phyloP scores from a whole-genome alignment of 2,797 vertebrate genomes.

The Delichon dasypus region DNA sequence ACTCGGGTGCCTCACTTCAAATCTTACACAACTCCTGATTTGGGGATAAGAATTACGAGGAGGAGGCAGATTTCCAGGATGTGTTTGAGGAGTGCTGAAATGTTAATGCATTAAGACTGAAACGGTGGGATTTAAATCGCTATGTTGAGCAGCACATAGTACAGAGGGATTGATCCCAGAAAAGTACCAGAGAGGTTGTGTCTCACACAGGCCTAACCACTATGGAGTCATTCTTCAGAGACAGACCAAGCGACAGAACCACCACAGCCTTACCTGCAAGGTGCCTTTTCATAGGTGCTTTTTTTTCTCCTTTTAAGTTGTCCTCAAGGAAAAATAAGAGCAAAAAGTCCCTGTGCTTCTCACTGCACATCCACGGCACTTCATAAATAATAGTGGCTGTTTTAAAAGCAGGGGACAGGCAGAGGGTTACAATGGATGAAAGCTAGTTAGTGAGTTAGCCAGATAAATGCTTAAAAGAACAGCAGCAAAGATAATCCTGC shows the following conservation, averaged over 20 bases:
- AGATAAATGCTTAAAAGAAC: constrained; percentile 62
- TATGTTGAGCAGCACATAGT: constrained; percentile 22
- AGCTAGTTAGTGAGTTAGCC: constrained; percentile 67
- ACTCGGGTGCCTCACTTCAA: background rate
- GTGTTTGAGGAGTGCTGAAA: constrained; percentile 36
- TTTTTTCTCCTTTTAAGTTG: constrained; percentile 64
- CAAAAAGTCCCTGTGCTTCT: constrained; percentile 61
- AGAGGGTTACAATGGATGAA: constrained; percentile 67
- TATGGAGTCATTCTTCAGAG: constrained; percentile 65
- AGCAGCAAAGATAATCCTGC: constrained; percentile 55
- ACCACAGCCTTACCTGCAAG: constrained; percentile 63
- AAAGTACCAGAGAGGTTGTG: constrained; percentile 61
- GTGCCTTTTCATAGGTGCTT: constrained; percentile 53
- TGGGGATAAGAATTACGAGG: background rate
- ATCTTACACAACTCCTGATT: background rate
- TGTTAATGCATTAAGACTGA: constrained; percentile 41
- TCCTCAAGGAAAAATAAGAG: constrained; percentile 68
- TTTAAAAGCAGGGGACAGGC: constrained; percentile 69
- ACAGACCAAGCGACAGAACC: constrained; percentile 50
- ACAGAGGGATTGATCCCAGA: constrained; percentile 54
- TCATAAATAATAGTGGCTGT: constrained; percentile 70
- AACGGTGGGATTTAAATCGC: constrained; percentile 54
- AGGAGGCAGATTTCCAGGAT: background rate
- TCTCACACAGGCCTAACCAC: constrained; percentile 56
- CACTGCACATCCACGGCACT: constrained; percentile 62